These are phyloP conservation scores for Bungarus multicinctus DNA, from an alignment of 2,113 vertebrate genomes.

Conservation along the genomic window DNA sequence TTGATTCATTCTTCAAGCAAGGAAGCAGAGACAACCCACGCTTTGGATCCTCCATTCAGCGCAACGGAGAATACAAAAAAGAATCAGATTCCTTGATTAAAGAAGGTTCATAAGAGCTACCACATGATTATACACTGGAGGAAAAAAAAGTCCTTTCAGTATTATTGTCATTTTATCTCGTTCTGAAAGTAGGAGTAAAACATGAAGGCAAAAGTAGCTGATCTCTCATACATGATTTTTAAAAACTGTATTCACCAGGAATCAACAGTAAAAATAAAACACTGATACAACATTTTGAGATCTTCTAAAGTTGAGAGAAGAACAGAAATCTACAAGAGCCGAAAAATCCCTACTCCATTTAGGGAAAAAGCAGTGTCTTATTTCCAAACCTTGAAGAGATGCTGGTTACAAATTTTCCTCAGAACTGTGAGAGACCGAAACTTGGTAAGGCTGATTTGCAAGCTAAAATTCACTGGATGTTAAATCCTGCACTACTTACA, in stretches of 20 bases:
- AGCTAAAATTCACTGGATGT: neutral
- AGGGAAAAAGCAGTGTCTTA: neutral
- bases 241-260: neutral
- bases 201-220: neutral
- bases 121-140: neutral
- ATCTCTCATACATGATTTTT: neutral
- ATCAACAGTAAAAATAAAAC: neutral
- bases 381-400: neutral
- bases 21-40: too few relatives aligned
- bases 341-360: neutral
- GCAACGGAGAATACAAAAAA: neutral
- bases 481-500: neutral
- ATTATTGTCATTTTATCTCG: neutral
- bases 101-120: neutral
- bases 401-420: neutral
- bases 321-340: neutral
- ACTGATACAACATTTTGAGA: neutral
- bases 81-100: neutral
- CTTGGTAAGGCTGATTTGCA: neutral
- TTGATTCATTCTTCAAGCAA: too few relatives aligned
- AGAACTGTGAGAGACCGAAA: neutral
- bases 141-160: neutral
- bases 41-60: too few relatives aligned
- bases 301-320: neutral
- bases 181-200: too few relatives aligned